These are phyloP conservation scores for Psettodes erumei DNA, from an alignment of 2,113 vertebrate species.

Conservation along the genomic window DNA sequence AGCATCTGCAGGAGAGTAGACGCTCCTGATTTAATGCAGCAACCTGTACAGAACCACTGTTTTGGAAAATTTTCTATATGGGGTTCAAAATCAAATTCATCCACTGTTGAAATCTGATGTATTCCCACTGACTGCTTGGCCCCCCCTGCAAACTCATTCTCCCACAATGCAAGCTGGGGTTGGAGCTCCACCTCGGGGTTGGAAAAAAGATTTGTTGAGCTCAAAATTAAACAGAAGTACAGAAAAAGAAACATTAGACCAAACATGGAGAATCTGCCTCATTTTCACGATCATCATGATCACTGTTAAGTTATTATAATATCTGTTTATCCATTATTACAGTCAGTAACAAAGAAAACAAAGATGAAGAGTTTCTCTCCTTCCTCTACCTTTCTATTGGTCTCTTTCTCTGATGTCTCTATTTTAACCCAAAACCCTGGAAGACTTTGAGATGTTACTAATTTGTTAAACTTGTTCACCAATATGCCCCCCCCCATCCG, in stretches of 20 bases:
- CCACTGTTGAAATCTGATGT: background rate
- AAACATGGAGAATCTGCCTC: conserved; percentile 56
- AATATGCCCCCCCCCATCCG: background rate
- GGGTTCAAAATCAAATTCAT: background rate
- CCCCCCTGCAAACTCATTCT: conserved; percentile 28
- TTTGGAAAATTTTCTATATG: background rate
- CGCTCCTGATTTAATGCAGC: background rate
- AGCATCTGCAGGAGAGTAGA: conserved; percentile 22
- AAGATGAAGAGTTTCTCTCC: conserved; percentile 79
- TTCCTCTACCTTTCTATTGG: conserved; percentile 67
- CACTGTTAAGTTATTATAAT: conserved; percentile 35
- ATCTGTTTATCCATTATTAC: conserved; percentile 64
- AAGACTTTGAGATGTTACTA: conserved; percentile 80
- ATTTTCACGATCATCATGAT: conserved; percentile 58
- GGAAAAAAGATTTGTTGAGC: conserved; percentile 66
- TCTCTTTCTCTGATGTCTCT: conserved; percentile 67
- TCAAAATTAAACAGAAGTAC: conserved; percentile 44
- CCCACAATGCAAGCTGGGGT: conserved; percentile 61
- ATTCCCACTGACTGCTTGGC: background rate
- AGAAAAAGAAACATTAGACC: conserved; percentile 47
- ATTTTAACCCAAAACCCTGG: conserved; percentile 74
- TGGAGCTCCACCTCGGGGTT: conserved; percentile 71
- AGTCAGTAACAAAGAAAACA: conserved; percentile 72
- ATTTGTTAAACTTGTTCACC: conserved; percentile 46
- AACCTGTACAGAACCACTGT: background rate